Base-by-base conservation (phyloP, 2,797 vertebrate genomes). In the Schizopygopsis pylzovi region DNA sequence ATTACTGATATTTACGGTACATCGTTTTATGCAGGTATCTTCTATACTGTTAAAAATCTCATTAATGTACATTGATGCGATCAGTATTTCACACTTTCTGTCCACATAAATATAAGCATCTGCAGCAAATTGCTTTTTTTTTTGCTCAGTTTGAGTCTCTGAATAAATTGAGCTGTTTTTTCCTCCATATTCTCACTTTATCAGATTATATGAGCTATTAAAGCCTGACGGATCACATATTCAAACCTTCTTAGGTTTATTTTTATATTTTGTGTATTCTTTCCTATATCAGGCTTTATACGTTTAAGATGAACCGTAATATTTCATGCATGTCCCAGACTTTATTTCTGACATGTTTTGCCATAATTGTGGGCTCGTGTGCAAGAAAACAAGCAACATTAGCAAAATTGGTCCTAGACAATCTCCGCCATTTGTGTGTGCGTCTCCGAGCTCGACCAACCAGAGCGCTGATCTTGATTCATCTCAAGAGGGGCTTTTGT, bases 391-490 rank as follows among this genome's bases (percentile, higher is more conserved):
- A 54, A 71, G 79, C 8, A 68, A n/a, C 63, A 52, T 52, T 68
- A 79, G 43, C 43, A 37, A 87, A 70, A 80, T 71, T 49, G 88
- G 90, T 87, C 45, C 91, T 91, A 88, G 87, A 82, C 88, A 92
- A 90, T 59, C 90, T 90, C 86, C 85, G 75, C 88, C 77, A 86
- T 82, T 84, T 84, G 70, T 79, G 87, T 90, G 89, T 90, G 85
- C 81, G 89, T 79, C 87, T 88, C 89, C 82, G 61, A 71, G 86
- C 8, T 37, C 54, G 87, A 86, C 86, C 90, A 91, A 88, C 78
- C 88, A 83, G 78, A 90, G 89, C 61, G 68, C 81, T 37, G 82
- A 76, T 83, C 82, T 75, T 90, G 88, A 93, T 90, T 92, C 90
- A 83, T 89, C 87, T 91, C 72, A 86, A 92, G 88, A 87, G 89